Evolutionary conservation across 2,113 vertebrate species (phyloP), one percentile per base, ranked within the genome.

Genomic region (Tylochromis polylepis): DNA sequence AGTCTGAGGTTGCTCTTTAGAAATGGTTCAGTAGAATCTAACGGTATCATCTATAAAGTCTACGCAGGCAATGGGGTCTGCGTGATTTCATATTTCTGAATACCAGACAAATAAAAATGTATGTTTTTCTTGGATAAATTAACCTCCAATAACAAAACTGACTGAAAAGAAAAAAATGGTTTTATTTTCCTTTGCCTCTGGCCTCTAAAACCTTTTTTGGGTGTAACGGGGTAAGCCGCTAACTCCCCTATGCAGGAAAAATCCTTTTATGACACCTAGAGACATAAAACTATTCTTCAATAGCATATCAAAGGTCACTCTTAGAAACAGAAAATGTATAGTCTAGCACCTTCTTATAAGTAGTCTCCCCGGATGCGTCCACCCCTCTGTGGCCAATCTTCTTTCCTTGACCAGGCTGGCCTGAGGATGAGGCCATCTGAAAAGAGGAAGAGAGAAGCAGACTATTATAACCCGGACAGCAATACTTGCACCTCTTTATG

Each of bases 351-450:
- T 99, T 99, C 93, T 99, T 99, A 91, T 99, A 99, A 20, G 98
- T 99, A 34, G 98, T 99, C 92, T 99, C 97, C 1, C 98, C 98
- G 2, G 98, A 99, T 5, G 98, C 98, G 7, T 99, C 98, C 56
- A 99, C 98, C 0, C 97, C 96, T 89, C 98, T 97, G 93, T 99
- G 98, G 41, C 97, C 98, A n/a, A 98, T 96, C 94, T 97, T 98
- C 95, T 96, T 98, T 6, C 97, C 97, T 85, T 92, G 95, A 65
- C 94, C 94, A 14, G 92, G 93, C 20, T 96, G 96, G 82, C 97
- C 96, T 4, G 95, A 94, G 56, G 95, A 96, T 0, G 95, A 96
- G 96, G 86, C 97, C 97, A 95, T 93, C 94, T 95, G 87, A 79
- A 2, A 38, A 86, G 3, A 84, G 27, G 80, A 29, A 87, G 34